Conservation (phyloP, 2,888 invertebrate genomes). For the Gryllus longicercus region DNA sequence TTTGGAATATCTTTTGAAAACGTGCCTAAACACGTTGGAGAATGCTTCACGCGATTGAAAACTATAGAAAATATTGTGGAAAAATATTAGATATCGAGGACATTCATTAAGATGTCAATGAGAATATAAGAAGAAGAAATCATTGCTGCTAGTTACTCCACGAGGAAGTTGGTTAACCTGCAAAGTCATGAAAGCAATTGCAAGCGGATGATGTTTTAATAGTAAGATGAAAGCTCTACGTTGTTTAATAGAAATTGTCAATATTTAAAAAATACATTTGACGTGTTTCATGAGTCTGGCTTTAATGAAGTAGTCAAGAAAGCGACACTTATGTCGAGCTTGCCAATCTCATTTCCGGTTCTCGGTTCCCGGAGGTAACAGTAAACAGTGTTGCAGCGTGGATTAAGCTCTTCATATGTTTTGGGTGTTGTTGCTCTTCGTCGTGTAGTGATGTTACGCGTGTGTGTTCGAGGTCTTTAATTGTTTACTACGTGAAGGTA, state of each 20-base stretch:
- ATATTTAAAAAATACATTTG: neutral
- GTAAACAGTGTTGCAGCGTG: constrained; percentile 31
- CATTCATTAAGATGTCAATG: too few species aligned
- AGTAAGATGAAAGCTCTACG: neutral
- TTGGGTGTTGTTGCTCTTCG: constrained; percentile 25
- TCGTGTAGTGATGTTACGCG: constrained; percentile 25
- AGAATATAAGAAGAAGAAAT: too few species aligned
- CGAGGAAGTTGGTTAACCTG: neutral
- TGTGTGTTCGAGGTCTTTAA: constrained; percentile 21
- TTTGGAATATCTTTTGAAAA: too few species aligned
- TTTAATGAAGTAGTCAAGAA: neutral
- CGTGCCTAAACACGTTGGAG: too few species aligned
- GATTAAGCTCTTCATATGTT: constrained; percentile 27
- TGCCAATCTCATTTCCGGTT: constrained; percentile 19
- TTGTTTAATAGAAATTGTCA: neutral
- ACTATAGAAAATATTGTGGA: too few species aligned
- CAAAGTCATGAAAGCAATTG: constrained; percentile 8
- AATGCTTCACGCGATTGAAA: too few species aligned
- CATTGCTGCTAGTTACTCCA: too few species aligned
- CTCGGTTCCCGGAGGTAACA: constrained; percentile 23
- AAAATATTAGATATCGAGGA: too few species aligned
- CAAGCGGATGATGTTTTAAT: neutral
- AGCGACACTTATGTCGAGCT: constrained; percentile 1
- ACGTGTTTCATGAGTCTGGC: neutral
- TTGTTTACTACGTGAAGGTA: constrained; percentile 23